Conservation (phyloP, 2,797 vertebrate species). For the Leptodon cayanensis region DNA sequence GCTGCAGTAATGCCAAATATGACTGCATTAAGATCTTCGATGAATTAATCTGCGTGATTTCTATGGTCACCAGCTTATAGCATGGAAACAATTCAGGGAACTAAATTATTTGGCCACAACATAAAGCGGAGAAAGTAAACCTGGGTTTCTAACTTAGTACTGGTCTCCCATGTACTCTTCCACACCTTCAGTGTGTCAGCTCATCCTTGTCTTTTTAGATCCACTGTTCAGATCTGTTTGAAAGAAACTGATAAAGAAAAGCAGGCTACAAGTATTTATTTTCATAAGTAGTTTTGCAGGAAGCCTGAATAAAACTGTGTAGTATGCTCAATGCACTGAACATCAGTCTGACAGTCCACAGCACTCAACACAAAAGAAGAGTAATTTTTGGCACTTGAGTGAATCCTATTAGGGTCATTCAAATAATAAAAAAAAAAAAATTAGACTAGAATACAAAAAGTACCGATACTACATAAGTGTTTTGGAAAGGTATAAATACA, state of each 20-base stretch:
- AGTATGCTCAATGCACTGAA: background rate
- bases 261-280: background rate
- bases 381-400: background rate
- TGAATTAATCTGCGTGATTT: background rate
- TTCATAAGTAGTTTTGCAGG: background rate
- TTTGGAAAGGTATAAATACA: background rate
- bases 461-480: background rate
- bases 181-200: background rate
- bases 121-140: background rate
- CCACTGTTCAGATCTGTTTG: background rate
- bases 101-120: background rate
- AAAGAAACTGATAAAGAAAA: background rate
- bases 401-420: background rate
- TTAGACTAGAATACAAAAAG: background rate
- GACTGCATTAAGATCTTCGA: background rate
- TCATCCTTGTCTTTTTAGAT: background rate
- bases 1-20: background rate
- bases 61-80: background rate
- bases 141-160: background rate
- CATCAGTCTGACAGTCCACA: background rate
- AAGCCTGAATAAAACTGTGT: background rate
- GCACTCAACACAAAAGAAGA: background rate
- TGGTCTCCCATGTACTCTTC: background rate
- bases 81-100: background rate
- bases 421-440: background rate